Percentiles rank a stretch among this genome's conserved stretches.
Conservation (phyloP, 2,888 invertebrate species). For the Phalangium opilio region DNA sequence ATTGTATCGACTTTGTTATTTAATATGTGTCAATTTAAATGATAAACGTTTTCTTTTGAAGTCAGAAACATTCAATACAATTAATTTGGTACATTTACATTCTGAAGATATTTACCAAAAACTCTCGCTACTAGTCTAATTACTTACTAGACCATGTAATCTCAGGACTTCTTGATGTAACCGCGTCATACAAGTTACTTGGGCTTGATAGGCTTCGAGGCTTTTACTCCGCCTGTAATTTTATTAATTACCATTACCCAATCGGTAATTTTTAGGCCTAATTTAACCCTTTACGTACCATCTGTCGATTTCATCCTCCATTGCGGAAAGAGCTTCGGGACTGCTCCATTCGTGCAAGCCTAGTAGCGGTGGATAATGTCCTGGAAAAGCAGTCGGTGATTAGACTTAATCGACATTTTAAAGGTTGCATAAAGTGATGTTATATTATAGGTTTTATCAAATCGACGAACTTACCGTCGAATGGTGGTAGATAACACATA, state of each 20-base stretch:
- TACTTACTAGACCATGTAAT: slow-evolving; percentile 14
- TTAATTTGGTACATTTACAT: no score
- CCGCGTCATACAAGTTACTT: slow-evolving; percentile 29
- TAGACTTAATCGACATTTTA: no score
- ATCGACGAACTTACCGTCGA: slow-evolving; percentile 23
- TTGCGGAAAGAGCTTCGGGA: slow-evolving; percentile 26
- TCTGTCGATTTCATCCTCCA: slow-evolving; percentile 31
- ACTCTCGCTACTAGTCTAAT: background rate
- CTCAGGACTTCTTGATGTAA: slow-evolving; percentile 29
- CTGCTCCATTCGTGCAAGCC: slow-evolving; percentile 25
- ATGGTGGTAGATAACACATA: slow-evolving; percentile 32
- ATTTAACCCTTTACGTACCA: slow-evolving; percentile 24
- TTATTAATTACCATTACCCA: background rate
- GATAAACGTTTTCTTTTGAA: no score
- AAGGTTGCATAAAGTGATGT: no score
- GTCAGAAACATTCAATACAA: no score
- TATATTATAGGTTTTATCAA: no score
- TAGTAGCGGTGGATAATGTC: slow-evolving; percentile 18
- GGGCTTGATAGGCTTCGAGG: slow-evolving; percentile 30
- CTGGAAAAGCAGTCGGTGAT: slow-evolving; percentile 4
- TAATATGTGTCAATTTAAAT: no score
- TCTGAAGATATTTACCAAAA: no score
- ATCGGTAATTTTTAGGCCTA: no score
- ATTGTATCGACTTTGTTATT: no score
- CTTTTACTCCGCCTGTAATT: slow-evolving; percentile 29